Evolutionary conservation across 2,113 vertebrate genomes (phyloP).

Genomic region (Callaeas wilsoni): DNA sequence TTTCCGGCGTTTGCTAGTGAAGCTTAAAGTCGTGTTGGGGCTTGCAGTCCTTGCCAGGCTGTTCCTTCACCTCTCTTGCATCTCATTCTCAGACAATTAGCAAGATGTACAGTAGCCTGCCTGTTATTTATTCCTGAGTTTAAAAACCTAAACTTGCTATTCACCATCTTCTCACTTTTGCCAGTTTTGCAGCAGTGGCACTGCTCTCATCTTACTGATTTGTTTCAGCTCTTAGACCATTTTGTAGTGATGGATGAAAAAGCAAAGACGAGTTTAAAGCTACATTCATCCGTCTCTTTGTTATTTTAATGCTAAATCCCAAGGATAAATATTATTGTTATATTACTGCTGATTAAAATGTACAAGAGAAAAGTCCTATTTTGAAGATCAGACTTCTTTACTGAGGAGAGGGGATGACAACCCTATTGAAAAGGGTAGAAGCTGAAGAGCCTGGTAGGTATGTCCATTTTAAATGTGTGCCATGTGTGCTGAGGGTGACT

Average conservation of each 20-base stretch:
- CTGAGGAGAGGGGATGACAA: not conserved
- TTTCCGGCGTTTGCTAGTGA: not conserved
- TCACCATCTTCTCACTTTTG: not conserved
- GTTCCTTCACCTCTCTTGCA: slow-evolving; percentile 33
- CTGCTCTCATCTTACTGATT: not conserved
- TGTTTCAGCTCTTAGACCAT: not conserved
- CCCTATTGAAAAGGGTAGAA: not conserved
- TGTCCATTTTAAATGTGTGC: slow-evolving; percentile 3
- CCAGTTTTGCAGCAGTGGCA: not conserved
- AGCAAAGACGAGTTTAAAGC: not conserved
- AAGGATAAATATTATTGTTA: not conserved
- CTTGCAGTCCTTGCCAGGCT: slow-evolving; percentile 35
- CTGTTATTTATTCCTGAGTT: not conserved
- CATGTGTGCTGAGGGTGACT: slow-evolving; percentile 24
- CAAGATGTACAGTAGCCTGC: not conserved
- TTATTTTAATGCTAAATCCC: slow-evolving; percentile 1
- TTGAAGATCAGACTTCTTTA: not conserved
- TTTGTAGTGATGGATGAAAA: not conserved
- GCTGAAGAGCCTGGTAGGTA: not conserved
- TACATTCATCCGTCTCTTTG: not conserved
- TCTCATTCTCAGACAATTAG: slow-evolving; percentile 42
- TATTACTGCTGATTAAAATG: not conserved
- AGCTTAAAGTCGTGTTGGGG: slow-evolving; percentile 1
- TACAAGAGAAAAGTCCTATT: not conserved
- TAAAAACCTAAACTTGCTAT: not conserved